phyloP scores from a whole-genome alignment of 2,888 invertebrate genomes.

The Amiota communis region DNA sequence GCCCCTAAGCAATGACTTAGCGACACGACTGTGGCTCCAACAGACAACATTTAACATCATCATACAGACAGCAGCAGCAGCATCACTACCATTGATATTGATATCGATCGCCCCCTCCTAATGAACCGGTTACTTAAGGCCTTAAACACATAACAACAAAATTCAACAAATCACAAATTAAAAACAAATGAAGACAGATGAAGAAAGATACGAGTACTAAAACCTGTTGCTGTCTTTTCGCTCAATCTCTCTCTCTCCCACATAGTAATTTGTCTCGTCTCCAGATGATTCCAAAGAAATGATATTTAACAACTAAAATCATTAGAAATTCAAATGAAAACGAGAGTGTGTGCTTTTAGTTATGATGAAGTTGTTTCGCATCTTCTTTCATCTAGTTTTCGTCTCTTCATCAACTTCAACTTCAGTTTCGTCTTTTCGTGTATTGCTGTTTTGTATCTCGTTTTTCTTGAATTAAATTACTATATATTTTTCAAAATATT shows the following conservation, averaged over 20 bases:
- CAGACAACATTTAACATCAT: background rate
- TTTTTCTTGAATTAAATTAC: no score
- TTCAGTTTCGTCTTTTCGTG: no score
- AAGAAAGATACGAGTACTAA: background rate
- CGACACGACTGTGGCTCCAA: background rate
- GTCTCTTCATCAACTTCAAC: no score
- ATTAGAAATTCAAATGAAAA: constrained; percentile 63
- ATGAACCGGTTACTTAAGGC: background rate
- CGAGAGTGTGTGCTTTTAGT: constrained; percentile 50
- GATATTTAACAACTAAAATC: constrained; percentile 23
- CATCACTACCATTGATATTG: no score
- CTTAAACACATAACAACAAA: no score
- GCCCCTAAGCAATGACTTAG: background rate
- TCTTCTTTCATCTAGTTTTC: background rate
- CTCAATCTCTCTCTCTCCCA: background rate
- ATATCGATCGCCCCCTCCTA: background rate
- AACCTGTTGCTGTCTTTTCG: constrained; percentile 11
- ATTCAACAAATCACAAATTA: constrained; percentile 2
- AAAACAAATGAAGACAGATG: background rate
- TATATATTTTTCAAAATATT: background rate
- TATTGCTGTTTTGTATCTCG: no score
- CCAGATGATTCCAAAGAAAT: constrained; percentile 46
- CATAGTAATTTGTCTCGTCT: background rate
- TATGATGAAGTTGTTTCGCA: background rate
- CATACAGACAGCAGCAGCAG: no score